Base-by-base conservation (phyloP, 2,113 vertebrate genomes). In the Pyxicephalus adspersus region DNA sequence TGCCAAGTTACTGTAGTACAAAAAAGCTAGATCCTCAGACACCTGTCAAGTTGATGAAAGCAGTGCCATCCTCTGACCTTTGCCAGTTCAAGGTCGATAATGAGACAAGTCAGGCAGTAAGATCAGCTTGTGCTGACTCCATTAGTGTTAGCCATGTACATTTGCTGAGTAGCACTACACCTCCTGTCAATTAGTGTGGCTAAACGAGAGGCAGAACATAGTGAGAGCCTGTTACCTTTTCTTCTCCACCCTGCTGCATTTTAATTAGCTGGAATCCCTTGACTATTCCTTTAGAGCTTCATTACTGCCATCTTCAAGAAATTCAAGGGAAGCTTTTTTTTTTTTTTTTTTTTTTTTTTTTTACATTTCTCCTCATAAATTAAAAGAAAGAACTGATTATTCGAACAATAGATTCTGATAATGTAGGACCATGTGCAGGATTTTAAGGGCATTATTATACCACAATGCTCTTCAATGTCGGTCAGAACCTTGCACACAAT, bases 101-200 rank as follows among this genome's bases (percentile, higher is more conserved):
- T 93, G 91, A 96, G 92, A 87, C 81, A 86, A 94, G 91, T 86
- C 90, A 92, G 92, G 90, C 89, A 91, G 86, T 89, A 75, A 90
- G 92, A 90, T 90, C 90, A 84, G 86, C 68, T 57, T 83, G 89
- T 67, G 84, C 90, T 45, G 87, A 87, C 91, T 91, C 92, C 90
- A 92, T 93, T 93, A 93, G 83, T 63, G 79, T 81, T 85, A 67
- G 20, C 89, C 84, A 85, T 83, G 87, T 81, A 87, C 74, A 64
- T 89, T 64, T 88, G 71, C 87, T 88, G 89, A 60, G 86, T 87
- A 88, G 87, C 90, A 79, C 90, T 52, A 86, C 71, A 2, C 89
- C 91, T 93, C 91, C 91, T 92, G 90, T 93, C 94, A 96, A 93
- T 96, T 94, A 95, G 91, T 61, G 87, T 74, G 85, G 92, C 87